Evolutionary conservation across 2,888 invertebrate species (phyloP), one percentile per base, ranked within the genome.

Genomic region (Tyria jacobaeae): DNA sequence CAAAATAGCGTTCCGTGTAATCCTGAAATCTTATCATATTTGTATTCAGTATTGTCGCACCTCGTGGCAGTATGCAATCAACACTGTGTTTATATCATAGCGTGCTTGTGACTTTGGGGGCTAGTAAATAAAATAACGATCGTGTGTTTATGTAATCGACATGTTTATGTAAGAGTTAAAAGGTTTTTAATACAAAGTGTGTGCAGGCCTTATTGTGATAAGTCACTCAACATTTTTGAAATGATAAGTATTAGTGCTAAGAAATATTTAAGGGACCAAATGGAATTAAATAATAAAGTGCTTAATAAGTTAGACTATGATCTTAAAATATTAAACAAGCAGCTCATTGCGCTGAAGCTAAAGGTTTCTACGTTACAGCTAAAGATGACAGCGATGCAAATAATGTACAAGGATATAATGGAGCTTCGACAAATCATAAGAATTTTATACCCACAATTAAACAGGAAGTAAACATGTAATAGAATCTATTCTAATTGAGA

Each of bases 401-500:
- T 61, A 24, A 83, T 87, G 49, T 87, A 88, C 64, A 72, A 83
- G 9, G 85, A 89, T 65, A 53, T 90, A 17, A 85, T 91, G 86
- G 87, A 91, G 68, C 76, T 92, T 31, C 85, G 88, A 56, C 79
- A 86, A 77, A 70, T 88, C 17, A 74, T 88, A 35, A 60, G 85
- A 25, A 58, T 83, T 24, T 35, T 88, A 53, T 72, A 89, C 68
- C 89, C 89, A 57, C 72, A 86, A 73, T 71, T 88, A 53, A 71
- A 73, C 57, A 62, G 9, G 41, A 58, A 50, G 6, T 35, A 12
- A 44, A 39, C 12, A 10, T 44, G 25, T 15, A 35, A 48, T 10
- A 37, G 1, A 10, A 47, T 4, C 1, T 48, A 37, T 25, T 25
- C 27, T 9, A 17, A 27, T 60, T 57, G 37, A 15, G 27, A 56